phyloP scores from a whole-genome alignment of 2,888 invertebrate genomes.

The Drosophila nr. medialis region DNA sequence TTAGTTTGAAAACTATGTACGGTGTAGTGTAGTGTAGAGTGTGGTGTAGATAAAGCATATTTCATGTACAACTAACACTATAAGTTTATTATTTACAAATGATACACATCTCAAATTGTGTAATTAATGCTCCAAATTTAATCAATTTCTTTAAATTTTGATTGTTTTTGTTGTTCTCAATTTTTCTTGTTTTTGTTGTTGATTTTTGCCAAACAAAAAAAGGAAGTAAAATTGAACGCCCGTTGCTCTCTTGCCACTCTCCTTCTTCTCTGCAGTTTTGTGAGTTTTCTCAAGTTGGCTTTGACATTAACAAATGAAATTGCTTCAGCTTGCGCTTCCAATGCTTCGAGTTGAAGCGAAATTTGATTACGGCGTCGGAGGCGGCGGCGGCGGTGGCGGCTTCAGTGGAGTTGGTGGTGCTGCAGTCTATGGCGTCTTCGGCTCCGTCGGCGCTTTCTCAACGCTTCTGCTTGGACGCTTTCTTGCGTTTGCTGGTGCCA shows the following conservation, averaged over 20 bases:
- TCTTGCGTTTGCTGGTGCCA: conserved; percentile 82
- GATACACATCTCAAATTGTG: conserved; percentile 55
- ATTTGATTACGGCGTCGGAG: conserved; percentile 63
- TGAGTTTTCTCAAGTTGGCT: conserved; percentile 33
- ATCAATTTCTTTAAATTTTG: conserved; percentile 40
- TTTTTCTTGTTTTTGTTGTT: conserved; percentile 6
- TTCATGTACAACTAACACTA: conserved; percentile 57
- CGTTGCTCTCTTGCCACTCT: conserved; percentile 3
- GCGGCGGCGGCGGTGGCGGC: conserved; percentile 2
- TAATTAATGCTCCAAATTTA: conserved; percentile 44
- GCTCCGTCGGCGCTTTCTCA: conserved; percentile 60
- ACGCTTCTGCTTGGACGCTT: conserved; percentile 83
- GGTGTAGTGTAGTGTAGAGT: conserved; percentile 14
- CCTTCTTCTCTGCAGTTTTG: conserved; percentile 2
- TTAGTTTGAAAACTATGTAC: conserved; percentile 22
- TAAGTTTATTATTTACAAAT: conserved; percentile 55
- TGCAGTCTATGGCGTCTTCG: conserved; percentile 1
- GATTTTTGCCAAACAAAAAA: conserved; percentile 26
- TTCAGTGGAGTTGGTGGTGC: conserved; percentile 5
- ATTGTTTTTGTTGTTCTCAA: conserved; percentile 29
- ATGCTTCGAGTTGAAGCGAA: conserved; percentile 73
- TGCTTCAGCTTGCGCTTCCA: conserved; percentile 70
- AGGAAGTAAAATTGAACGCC: background rate
- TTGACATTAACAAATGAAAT: conserved; percentile 67
- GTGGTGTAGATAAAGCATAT: conserved; percentile 50